Conservation (phyloP, 2,113 vertebrate genomes). For the Redunca redunca region DNA sequence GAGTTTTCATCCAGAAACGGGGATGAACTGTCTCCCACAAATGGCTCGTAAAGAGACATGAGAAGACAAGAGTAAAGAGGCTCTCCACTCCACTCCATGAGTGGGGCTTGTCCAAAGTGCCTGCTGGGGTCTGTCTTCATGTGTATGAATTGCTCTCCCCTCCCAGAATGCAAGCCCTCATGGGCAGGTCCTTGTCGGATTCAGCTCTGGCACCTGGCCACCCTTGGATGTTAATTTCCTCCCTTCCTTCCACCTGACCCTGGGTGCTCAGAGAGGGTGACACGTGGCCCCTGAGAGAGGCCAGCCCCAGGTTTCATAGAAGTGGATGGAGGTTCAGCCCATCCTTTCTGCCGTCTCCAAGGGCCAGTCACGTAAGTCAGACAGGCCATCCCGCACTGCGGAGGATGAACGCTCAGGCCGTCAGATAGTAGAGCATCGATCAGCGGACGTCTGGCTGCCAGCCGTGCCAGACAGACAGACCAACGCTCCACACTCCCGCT, state of each 20-base stretch:
- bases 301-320: neutral
- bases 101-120: rapidly evolving
- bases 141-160: neutral
- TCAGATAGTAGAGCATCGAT: neutral
- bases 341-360: neutral
- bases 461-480: neutral
- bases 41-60: rapidly evolving
- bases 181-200: neutral
- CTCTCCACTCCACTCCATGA: rapidly evolving
- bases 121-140: rapidly evolving
- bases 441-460: neutral
- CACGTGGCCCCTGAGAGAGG: neutral
- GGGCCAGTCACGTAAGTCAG: neutral
- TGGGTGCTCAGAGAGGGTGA: neutral
- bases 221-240: neutral
- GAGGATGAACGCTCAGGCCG: neutral
- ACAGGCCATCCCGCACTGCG: neutral
- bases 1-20: rapidly evolving
- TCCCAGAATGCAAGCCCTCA: rapidly evolving
- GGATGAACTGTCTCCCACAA: neutral
- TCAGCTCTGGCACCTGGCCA: neutral
- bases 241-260: neutral
- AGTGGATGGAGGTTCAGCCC: neutral
- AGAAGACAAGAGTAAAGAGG: rapidly evolving
- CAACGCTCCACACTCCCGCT: rapidly evolving